Evolutionary conservation across 2,888 invertebrate species (phyloP).

Genomic region (Xylota segnis): DNA sequence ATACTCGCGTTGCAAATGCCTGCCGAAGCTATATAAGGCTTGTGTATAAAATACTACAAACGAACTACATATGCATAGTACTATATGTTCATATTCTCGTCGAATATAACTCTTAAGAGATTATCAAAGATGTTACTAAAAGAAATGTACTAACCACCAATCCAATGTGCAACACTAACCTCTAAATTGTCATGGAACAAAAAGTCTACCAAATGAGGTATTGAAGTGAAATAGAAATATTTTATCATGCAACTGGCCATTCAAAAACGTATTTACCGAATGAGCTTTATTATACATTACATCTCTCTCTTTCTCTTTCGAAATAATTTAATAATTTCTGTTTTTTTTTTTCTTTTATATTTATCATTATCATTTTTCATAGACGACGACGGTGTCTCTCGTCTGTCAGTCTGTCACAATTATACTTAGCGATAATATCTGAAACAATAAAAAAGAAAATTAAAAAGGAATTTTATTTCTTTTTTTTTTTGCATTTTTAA

Average conservation of each 20-base stretch:
- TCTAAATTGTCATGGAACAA: slow-evolving; percentile 37
- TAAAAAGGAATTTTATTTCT: slow-evolving; percentile 70
- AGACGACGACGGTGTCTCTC: slow-evolving; percentile 75
- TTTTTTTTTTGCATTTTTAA: slow-evolving; percentile 28
- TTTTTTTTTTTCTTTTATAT: slow-evolving; percentile 19
- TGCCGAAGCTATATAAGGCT: background rate
- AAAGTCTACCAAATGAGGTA: slow-evolving; percentile 31
- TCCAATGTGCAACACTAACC: slow-evolving; percentile 13
- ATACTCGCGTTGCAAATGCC: background rate
- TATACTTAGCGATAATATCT: slow-evolving; percentile 77
- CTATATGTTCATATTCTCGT: background rate
- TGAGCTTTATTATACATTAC: slow-evolving; percentile 64
- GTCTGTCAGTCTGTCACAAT: slow-evolving; percentile 75
- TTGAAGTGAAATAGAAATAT: slow-evolving; percentile 21
- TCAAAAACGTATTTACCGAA: slow-evolving; percentile 47
- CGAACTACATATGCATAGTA: background rate
- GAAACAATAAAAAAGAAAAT: slow-evolving; percentile 77
- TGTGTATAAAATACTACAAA: background rate
- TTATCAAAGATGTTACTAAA: background rate
- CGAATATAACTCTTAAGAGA: background rate
- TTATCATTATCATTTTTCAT: slow-evolving; percentile 57
- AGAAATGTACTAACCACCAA: background rate
- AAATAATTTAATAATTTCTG: slow-evolving; percentile 33
- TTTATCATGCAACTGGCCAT: slow-evolving; percentile 70
- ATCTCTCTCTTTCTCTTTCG: slow-evolving; percentile 49